These are phyloP conservation scores for Alfaro cultratus DNA, from an alignment of 2,797 vertebrate genomes.

Conservation along the genomic window DNA sequence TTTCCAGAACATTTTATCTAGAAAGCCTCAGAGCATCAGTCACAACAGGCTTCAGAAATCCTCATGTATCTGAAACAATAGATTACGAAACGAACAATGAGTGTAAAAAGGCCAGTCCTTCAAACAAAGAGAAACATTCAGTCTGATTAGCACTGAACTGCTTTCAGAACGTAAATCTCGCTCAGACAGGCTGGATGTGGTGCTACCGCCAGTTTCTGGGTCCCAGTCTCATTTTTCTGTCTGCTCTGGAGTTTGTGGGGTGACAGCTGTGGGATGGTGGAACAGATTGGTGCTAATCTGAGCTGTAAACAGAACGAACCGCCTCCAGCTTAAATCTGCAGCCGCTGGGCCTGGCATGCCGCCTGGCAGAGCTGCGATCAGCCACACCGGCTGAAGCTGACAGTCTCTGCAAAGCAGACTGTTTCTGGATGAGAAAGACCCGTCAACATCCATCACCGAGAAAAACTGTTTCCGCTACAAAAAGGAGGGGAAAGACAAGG, in stretches of 20 bases:
- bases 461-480: slow-evolving; percentile 42
- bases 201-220: slow-evolving; percentile 36
- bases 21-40: background rate
- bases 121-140: background rate
- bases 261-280: slow-evolving; percentile 73
- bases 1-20: background rate
- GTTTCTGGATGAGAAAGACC: slow-evolving; percentile 53
- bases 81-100: background rate
- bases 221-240: background rate
- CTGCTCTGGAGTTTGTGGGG: slow-evolving; percentile 44
- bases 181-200: slow-evolving; percentile 4
- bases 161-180: background rate
- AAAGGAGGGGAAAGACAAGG: slow-evolving; percentile 13
- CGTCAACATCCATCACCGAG: slow-evolving; percentile 46
- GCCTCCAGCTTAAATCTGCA: slow-evolving; percentile 81
- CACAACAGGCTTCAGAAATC: background rate
- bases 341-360: slow-evolving; percentile 32
- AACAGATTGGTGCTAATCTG: slow-evolving; percentile 79
- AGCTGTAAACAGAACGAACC: slow-evolving; percentile 72
- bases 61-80: background rate
- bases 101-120: background rate
- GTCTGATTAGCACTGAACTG: background rate
- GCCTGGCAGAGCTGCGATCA: slow-evolving; percentile 24
- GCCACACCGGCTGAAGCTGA: slow-evolving; percentile 11
- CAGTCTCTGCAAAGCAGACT: slow-evolving; percentile 59